Conservation (phyloP, 2,797 vertebrate genomes). For the Acipenser oxyrinchus region DNA sequence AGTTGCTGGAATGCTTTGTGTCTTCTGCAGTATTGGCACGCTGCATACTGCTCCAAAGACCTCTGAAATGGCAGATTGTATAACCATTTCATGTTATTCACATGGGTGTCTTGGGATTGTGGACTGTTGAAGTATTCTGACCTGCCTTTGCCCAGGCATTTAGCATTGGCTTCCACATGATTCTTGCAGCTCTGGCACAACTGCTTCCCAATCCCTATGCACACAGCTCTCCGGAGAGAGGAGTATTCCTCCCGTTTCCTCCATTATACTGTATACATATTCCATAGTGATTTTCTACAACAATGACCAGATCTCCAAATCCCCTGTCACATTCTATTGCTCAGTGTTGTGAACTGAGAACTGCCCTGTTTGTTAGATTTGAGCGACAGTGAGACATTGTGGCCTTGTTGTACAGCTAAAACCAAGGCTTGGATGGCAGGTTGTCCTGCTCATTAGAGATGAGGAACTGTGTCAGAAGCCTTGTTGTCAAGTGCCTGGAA, state of each 20-base stretch:
- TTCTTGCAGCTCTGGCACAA: not conserved
- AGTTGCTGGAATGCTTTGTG: not conserved
- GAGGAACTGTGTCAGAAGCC: too few relatives aligned
- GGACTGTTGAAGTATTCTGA: not conserved
- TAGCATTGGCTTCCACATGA: not conserved
- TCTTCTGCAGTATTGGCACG: not conserved
- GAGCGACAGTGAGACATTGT: too few relatives aligned
- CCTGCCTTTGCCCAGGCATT: not conserved
- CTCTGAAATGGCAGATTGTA: not conserved
- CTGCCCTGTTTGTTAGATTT: too few relatives aligned
- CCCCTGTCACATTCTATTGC: not conserved
- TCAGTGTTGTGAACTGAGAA: too few relatives aligned
- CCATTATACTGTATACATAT: not conserved
- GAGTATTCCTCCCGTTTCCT: not conserved
- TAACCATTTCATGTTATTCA: constrained; percentile 11
- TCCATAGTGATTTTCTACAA: not conserved
- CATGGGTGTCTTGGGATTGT: not conserved
- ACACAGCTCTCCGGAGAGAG: not conserved
- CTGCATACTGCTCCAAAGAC: not conserved
- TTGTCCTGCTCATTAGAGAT: too few relatives aligned
- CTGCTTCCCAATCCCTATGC: not conserved
- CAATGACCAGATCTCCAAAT: not conserved
- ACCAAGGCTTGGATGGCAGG: too few relatives aligned
- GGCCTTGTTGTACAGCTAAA: too few relatives aligned
- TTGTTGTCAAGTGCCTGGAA: too few relatives aligned